Evolutionary conservation across 2,113 vertebrate genomes (phyloP).

Genomic region (Dendrocopos noguchii): DNA sequence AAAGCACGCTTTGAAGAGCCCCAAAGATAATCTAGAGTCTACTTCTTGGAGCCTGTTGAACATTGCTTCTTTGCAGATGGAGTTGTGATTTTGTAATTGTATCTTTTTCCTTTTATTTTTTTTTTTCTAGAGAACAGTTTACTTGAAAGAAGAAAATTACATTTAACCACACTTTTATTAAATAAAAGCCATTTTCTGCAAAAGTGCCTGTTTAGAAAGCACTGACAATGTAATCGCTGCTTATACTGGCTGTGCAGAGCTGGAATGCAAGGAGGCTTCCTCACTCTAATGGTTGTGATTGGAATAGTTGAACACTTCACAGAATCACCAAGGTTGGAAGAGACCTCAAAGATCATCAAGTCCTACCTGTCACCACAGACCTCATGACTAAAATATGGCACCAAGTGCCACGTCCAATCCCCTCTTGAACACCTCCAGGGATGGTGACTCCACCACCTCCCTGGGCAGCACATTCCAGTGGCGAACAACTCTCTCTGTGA

Average conservation of each 20-base stretch:
- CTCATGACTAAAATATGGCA: too few relatives aligned
- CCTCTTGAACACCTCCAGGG: too few relatives aligned
- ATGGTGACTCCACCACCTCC: too few relatives aligned
- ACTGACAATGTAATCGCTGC: background rate
- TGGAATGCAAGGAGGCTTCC: background rate
- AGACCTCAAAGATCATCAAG: too few relatives aligned
- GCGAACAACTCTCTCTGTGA: too few relatives aligned
- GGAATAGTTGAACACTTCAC: background rate
- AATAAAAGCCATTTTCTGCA: slow-evolving; percentile 36
- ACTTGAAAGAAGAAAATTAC: slow-evolving; percentile 50
- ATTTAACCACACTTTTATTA: slow-evolving; percentile 19
- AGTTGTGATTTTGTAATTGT: slow-evolving; percentile 25
- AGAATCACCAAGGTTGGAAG: too few relatives aligned
- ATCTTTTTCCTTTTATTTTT: background rate
- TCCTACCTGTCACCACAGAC: too few relatives aligned
- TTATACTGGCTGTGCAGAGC: background rate
- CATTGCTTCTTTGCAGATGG: background rate
- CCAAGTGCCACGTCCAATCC: too few relatives aligned
- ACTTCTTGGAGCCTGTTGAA: background rate
- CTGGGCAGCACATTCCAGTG: too few relatives aligned
- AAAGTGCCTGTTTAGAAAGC: slow-evolving; percentile 14
- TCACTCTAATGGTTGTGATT: background rate
- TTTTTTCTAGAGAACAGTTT: background rate
- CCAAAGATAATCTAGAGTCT: background rate
- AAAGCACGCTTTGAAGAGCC: background rate